Base-by-base conservation (phyloP, 2,113 vertebrate genomes). In the Pardalotus punctatus region DNA sequence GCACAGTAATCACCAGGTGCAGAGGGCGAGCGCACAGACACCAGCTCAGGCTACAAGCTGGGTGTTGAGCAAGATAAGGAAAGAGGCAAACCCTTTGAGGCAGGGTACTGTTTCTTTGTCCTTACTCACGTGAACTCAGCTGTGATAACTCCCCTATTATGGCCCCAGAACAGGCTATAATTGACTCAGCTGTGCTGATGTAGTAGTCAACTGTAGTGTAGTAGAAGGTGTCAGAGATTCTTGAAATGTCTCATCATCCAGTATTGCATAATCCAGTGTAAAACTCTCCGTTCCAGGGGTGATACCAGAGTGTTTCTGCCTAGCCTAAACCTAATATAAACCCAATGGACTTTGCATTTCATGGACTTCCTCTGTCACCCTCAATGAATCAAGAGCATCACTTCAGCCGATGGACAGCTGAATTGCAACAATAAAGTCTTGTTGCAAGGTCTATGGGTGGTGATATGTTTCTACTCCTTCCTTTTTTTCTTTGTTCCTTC, bases 111-210 rank as follows among this genome's bases (percentile, higher is more conserved):
- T 13, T 40, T 29, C 24, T 16, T 29, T 42, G 13, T 31, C 71
- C 57, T 42, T 58, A 58, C 17, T 50, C 61, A 57, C 21, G 43
- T 31, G 25, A 66, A 50, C 21, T 42, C 24, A 50, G 12, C 24
- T 57, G 35, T 50, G 35, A 21, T 42, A 50, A 29, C 16, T 50
- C 31, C 21, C 17, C 25, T 50, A 4, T 25, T 21, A 50, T 9
- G 25, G 13, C 11, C 8, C 31, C 31, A 22, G 14, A 35, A 21
- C 12, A 21, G 31, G 25, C 31, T 50, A 11, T 35, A 25, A 50
- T 4, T 48, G 61, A 35, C 43, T 66, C 35, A 58, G 3, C 25
- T 17, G 20, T 0, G 0, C 47, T 36, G 33, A 11, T 35, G 2
- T 6, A 31, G 13, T 6, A 66, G 25, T 42, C 51, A 66, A 20